Conservation (phyloP, 1,140 invertebrate species). For the Zaprionus kolodkinae region DNA sequence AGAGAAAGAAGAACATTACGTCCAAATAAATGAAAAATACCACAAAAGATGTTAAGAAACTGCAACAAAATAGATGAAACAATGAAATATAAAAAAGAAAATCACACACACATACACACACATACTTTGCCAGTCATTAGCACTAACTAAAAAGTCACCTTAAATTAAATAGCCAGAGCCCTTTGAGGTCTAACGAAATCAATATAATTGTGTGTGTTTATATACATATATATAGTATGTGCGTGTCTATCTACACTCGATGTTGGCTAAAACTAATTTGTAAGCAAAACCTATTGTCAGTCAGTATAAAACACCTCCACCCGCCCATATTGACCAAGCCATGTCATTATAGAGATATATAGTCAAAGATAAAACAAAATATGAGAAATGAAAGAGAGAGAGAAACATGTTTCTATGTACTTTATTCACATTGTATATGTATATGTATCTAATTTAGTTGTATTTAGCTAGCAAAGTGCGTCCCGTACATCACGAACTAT, state of each 20-base stretch:
- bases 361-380: neutral
- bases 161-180: neutral
- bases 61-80: neutral
- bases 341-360: constrained; percentile 44
- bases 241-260: constrained; percentile 13
- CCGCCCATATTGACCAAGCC: constrained; percentile 51
- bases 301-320: constrained; percentile 48
- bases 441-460: constrained; percentile 16
- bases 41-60: neutral
- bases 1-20: constrained; percentile 31
- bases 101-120: neutral
- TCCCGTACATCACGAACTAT: constrained; percentile 14
- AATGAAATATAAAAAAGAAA: neutral
- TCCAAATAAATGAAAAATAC: constrained; percentile 24
- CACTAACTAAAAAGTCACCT: neutral
- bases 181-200: neutral
- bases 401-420: neutral
- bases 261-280: constrained; percentile 28
- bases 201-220: neutral
- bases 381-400: neutral
- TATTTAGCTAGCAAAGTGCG: constrained; percentile 32
- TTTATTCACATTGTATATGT: constrained; percentile 1
- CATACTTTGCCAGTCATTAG: constrained; percentile 19
- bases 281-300: constrained; percentile 24
- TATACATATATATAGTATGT: neutral